These are phyloP conservation scores for Meloidogyne hapla DNA, from an alignment of 1,140 invertebrate genomes.

Conservation along the genomic window DNA sequence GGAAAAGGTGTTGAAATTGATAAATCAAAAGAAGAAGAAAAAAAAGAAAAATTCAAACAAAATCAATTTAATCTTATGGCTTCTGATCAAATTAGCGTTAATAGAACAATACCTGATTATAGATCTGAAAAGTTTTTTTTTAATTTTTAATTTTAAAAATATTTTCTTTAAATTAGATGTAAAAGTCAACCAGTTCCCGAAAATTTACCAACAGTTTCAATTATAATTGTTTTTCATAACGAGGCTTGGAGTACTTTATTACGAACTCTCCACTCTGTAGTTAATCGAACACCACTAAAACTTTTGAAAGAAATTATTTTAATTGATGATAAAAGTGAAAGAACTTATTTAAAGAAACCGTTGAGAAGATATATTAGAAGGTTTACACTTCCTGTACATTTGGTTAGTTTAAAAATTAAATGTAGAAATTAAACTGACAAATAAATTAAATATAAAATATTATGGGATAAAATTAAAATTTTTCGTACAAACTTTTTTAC, in stretches of 20 bases:
- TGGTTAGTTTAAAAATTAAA: constrained; percentile 65
- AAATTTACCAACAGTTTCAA: constrained; percentile 72
- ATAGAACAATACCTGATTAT: constrained; percentile 48
- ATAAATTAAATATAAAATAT: no score
- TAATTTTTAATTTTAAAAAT: background rate
- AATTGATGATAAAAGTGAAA: constrained; percentile 84
- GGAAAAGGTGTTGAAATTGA: constrained; percentile 42
- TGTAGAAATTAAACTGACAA: no score
- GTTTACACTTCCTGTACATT: constrained; percentile 70
- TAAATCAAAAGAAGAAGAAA: constrained; percentile 36
- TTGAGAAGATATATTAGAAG: constrained; percentile 76
- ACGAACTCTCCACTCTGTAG: constrained; percentile 80
- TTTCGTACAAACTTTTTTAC: no score
- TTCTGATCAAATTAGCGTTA: constrained; percentile 41
- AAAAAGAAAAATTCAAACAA: constrained; percentile 43
- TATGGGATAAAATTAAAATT: no score
- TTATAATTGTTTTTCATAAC: constrained; percentile 88
- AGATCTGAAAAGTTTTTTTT: constrained; percentile 35
- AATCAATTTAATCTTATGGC: constrained; percentile 52
- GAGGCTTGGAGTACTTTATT: constrained; percentile 83
- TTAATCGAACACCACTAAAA: constrained; percentile 75
- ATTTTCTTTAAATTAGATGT: constrained; percentile 16
- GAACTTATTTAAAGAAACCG: constrained; percentile 73
- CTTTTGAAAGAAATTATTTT: constrained; percentile 83
- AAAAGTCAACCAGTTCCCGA: constrained; percentile 9